These are phyloP conservation scores for Calcarius lapponicus DNA, from an alignment of 2,797 vertebrate species.

Conservation along the genomic window DNA sequence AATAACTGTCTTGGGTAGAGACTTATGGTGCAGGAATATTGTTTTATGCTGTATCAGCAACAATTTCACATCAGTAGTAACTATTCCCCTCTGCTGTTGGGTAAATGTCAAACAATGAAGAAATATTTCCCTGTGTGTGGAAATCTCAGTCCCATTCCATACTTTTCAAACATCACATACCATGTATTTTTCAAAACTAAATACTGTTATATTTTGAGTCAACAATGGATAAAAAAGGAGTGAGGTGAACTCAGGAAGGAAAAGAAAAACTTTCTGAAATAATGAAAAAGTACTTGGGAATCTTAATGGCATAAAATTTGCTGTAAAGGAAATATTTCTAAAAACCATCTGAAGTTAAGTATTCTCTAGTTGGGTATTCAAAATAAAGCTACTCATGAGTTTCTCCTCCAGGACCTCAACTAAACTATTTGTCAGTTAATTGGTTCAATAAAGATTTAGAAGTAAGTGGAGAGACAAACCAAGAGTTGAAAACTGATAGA, in stretches of 20 bases:
- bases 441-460: background rate
- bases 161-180: conserved; percentile 22
- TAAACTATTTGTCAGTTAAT: background rate
- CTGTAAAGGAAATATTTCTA: background rate
- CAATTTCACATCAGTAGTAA: background rate
- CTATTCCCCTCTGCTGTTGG: background rate
- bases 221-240: background rate
- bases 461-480: background rate
- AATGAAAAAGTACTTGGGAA: background rate
- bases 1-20: background rate
- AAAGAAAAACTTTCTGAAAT: background rate
- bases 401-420: background rate
- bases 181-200: background rate
- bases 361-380: background rate
- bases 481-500: background rate
- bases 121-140: background rate
- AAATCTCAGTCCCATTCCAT: background rate
- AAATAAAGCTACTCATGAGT: background rate
- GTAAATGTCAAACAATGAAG: conserved; percentile 29
- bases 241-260: background rate
- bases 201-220: background rate
- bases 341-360: background rate
- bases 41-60: background rate
- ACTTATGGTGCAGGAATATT: background rate
- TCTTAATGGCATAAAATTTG: background rate